phyloP scores from a whole-genome alignment of 1,140 invertebrate species.

The Myzus persicae region DNA sequence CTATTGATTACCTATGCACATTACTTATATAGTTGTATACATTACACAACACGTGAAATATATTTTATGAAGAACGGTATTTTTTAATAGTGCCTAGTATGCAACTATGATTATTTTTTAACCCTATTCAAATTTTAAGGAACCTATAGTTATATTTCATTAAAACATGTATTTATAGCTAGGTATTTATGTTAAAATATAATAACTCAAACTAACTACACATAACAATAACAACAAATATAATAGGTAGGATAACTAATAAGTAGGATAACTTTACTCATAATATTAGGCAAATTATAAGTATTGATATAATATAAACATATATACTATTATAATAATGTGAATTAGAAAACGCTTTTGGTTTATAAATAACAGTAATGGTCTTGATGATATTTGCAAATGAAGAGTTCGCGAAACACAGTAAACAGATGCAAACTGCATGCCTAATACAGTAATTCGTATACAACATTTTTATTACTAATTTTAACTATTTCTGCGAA shows the following conservation, averaged over 20 bases:
- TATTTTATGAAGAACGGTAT: background rate
- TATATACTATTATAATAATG: background rate
- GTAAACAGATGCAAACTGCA: background rate
- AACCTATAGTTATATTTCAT: background rate
- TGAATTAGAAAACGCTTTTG: background rate
- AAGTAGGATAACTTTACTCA: background rate
- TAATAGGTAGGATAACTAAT: no score
- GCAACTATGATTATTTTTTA: background rate
- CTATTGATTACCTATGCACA: background rate
- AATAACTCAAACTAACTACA: background rate
- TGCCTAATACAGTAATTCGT: background rate
- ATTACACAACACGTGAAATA: background rate
- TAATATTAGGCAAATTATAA: background rate
- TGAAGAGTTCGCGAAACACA: background rate
- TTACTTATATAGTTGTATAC: no score
- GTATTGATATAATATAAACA: background rate
- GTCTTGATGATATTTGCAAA: background rate
- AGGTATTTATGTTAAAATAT: background rate
- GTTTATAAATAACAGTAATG: background rate
- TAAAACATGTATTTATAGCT: background rate
- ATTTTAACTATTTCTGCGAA: background rate
- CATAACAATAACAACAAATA: background rate
- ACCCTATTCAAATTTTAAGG: background rate
- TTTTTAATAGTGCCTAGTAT: background rate
- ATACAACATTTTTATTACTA: constrained; percentile 3